Base-by-base conservation (phyloP, 2,888 invertebrate genomes). In the Orthosia gothica region DNA sequence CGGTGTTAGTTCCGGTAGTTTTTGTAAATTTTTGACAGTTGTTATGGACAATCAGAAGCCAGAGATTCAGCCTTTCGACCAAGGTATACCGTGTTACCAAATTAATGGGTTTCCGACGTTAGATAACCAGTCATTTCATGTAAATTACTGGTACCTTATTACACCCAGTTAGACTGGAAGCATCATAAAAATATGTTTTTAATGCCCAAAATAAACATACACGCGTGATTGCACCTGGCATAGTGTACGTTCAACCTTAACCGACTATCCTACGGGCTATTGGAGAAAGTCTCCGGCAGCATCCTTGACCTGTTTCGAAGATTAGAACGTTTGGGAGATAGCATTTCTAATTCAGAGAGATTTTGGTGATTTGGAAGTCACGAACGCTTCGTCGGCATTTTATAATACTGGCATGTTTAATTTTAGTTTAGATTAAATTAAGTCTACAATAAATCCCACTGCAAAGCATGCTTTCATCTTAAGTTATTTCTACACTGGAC, bases 241-340 rank as follows among this genome's bases (percentile, higher is more conserved):
- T 15, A 12, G 55, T 82, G 69, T 79, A 70, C 66, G 81, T 0
- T 59, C 12, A 20, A 9, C 81, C 26, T 82, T 55, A 74, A 13
- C 26, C 20, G 16, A 52, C 74, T 16, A 59, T 59, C 40, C 54
- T 49, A 59, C 45, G 20, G 55, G 3, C 23, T 47, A 55, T 75
- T 78, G 83, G 90, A 82, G 89, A 90, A 89, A 89, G 89, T 87
- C 70, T 72, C 85, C 82, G 20, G 55, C 59, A 45, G 70, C 62
- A 80, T 52, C 90, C 89, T 88, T 89, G 89, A 82, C 87, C 89
- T 68, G 62, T 87, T 86, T 86, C 40, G 18, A 55, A 72, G 81
- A 84, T 79, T 68, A 47, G 45, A 74, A 74, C 62, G 59, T 58
- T 69, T n/a, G 59, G 62, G 58, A 81, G 87, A 87, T 87, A 83